Evolutionary conservation across 2,888 invertebrate species (phyloP), one percentile per base, ranked within the genome.

Genomic region (Rhamnusium bicolor): DNA sequence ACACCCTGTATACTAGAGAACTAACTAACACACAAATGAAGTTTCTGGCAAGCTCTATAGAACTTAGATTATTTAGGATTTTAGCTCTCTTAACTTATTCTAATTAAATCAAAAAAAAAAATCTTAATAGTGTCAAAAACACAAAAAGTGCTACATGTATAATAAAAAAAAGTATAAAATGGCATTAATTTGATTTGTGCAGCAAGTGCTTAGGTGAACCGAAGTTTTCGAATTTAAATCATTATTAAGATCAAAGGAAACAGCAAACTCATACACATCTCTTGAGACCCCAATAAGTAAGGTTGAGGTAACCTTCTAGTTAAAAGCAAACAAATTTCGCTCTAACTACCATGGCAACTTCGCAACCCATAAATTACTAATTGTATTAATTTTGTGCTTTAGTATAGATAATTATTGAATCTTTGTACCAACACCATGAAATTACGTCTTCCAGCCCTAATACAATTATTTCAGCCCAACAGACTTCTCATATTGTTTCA

Each of bases 401-500:
- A 12, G 27, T 16, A 18, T 29, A 16, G 21, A 51, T 27, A 16
- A 58, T 58, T 58, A 58, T 58, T n/a, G 32, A 29, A 14, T 14
- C 58, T 16, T 29, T 58, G 58, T 58, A 27, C 58, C 51, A 29
- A 21, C 21, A 18, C 61, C 32, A 18, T n/a, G 61, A n/a, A 19
- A 24, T 61, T 61, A 40, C 49, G n/a, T 27, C 27, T 63, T 14
- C 47, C 49, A n/a, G 27, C 47, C n/a, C 27, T 63, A 63, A 63
- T 29, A 24, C 29, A 63, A 63, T 63, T 63, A 63, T 63, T 63
- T 29, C 49, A 27, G 21, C 16, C 46, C 49, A 49, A 49, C 49
- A 24, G 63, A 51, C 49, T 63, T 63, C 63, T 63, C 63, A 63
- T 63, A 63, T 63, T 63, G 63, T 63, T 63, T 49, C 63, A 49